Percentiles rank a stretch among this genome's conserved stretches.
phyloP scores from a whole-genome alignment of 2,113 vertebrate genomes.

The Columba janthina region DNA sequence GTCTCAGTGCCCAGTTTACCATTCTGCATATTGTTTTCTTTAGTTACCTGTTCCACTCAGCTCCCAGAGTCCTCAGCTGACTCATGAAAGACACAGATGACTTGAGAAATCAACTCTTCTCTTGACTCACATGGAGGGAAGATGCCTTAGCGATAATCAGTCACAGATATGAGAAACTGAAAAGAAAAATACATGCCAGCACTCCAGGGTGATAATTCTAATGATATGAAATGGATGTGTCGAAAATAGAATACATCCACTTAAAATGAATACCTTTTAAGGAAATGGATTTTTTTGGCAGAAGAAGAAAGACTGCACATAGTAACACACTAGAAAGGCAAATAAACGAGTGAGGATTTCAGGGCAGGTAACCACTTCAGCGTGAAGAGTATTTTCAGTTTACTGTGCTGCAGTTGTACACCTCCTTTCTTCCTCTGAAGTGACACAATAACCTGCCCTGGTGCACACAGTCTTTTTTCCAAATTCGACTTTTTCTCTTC shows the following conservation, averaged over 20 bases:
- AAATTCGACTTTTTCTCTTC: background rate
- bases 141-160: background rate
- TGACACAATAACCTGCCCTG: background rate
- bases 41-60: too few relatives aligned
- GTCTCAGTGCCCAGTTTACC: background rate
- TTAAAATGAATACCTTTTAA: conserved; percentile 39
- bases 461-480: background rate
- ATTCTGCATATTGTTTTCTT: too few relatives aligned
- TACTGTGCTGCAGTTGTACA: background rate
- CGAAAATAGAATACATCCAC: conserved; percentile 61
- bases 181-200: background rate
- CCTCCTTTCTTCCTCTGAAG: background rate
- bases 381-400: background rate
- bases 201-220: conserved; percentile 30
- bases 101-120: background rate
- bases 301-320: conserved; percentile 26
- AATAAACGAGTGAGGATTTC: conserved; percentile 29
- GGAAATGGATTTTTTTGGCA: conserved; percentile 16
- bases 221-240: conserved; percentile 43
- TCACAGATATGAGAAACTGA: background rate
- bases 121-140: background rate
- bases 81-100: background rate
- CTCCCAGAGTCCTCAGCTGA: background rate
- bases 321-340: conserved; percentile 2
- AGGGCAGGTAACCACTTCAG: conserved; percentile 4